Evolutionary conservation across 2,888 invertebrate species (phyloP).

Genomic region (Halictus quadricinctus): DNA sequence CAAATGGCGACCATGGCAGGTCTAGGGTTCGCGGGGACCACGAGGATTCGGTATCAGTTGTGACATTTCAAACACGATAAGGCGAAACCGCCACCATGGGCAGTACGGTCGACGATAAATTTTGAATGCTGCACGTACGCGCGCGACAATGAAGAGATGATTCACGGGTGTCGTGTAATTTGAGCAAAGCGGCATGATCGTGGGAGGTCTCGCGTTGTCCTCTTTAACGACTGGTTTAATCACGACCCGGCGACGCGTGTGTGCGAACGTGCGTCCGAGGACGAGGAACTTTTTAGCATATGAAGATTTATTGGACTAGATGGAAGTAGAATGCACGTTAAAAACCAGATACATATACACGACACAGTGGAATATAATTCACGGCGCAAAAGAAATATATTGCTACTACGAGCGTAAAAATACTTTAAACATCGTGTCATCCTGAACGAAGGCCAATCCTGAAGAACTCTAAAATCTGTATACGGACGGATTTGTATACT

Average conservation of each 20-base stretch:
- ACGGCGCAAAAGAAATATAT: neutral
- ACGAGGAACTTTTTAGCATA: neutral
- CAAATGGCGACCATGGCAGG: neutral
- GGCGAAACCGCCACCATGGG: neutral
- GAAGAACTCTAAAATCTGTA: no score
- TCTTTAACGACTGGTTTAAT: constrained; percentile 18
- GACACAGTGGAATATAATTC: neutral
- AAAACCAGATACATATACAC: neutral
- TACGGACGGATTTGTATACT: no score
- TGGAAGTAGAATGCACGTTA: neutral
- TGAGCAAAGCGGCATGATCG: constrained; percentile 7
- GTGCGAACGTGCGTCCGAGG: neutral
- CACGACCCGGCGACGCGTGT: constrained; percentile 5
- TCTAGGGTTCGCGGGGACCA: neutral
- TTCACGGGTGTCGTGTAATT: constrained; percentile 20
- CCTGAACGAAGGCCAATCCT: no score
- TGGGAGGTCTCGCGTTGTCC: constrained; percentile 15
- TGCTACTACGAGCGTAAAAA: neutral
- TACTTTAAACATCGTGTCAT: neutral
- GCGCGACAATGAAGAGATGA: constrained; percentile 22
- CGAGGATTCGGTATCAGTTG: constrained; percentile 7
- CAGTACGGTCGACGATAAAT: neutral
- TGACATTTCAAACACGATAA: constrained; percentile 3
- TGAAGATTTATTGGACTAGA: neutral
- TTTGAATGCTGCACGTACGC: neutral